These are phyloP conservation scores for Premnoplex brunnescens DNA, from an alignment of 2,797 vertebrate genomes.

Conservation along the genomic window DNA sequence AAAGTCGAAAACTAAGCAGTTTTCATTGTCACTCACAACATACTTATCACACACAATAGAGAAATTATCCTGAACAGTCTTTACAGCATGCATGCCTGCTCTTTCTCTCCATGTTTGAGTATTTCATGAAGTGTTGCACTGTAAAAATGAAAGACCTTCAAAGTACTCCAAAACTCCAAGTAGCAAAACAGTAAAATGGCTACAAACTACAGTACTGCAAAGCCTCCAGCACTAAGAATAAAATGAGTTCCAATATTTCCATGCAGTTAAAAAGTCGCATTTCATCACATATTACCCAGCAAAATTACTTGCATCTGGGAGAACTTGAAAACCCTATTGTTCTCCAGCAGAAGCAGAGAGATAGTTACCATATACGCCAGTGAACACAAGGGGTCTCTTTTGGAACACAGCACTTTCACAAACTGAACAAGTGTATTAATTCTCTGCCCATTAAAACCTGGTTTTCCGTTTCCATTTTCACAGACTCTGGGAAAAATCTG, in stretches of 20 bases:
- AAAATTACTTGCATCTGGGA: constrained; percentile 42
- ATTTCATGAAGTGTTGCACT: background rate
- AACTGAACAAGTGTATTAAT: background rate
- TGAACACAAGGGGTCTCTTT: constrained; percentile 72
- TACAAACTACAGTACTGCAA: background rate
- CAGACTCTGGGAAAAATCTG: constrained; percentile 20
- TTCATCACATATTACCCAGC: background rate
- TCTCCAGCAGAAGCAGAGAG: background rate
- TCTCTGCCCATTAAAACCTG: background rate
- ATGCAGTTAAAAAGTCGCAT: background rate
- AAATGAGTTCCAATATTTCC: background rate
- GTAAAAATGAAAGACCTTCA: background rate
- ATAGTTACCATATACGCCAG: background rate
- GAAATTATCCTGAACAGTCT: background rate
- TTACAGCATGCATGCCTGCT: background rate
- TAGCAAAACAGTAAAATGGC: background rate
- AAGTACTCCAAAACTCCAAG: background rate
- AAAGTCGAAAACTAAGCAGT: background rate
- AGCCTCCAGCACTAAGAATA: background rate
- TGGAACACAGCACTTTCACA: background rate
- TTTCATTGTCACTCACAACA: background rate
- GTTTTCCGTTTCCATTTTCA: background rate
- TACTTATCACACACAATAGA: background rate
- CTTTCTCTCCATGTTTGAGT: background rate
- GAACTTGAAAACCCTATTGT: background rate